These are phyloP conservation scores for Drosophila cardini DNA, from an alignment of 1,140 invertebrate species.

Conservation along the genomic window DNA sequence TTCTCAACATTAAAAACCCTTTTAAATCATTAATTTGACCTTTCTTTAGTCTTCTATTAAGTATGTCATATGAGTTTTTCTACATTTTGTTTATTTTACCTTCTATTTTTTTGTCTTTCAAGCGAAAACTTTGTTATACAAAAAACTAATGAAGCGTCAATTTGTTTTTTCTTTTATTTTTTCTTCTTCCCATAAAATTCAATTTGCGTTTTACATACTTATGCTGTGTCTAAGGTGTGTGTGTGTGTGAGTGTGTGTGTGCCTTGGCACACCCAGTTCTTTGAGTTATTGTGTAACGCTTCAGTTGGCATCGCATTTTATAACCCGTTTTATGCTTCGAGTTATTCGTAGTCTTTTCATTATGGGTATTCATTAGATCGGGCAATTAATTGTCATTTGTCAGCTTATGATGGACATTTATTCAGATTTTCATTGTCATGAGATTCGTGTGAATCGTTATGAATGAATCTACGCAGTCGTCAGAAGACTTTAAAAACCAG, in stretches of 20 bases:
- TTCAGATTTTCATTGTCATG: conserved; percentile 1
- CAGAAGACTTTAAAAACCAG: neutral
- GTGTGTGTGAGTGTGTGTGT: conserved; percentile 29
- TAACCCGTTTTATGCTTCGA: conserved; percentile 61
- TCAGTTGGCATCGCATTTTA: conserved; percentile 55
- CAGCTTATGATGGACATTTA: conserved; percentile 51
- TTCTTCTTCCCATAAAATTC: conserved; percentile 75
- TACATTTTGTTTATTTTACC: conserved; percentile 24
- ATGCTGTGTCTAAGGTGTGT: conserved; percentile 28
- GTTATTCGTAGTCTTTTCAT: conserved; percentile 20
- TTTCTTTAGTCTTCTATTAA: neutral
- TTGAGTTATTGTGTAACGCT: conserved; percentile 34
- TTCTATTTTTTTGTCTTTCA: conserved; percentile 32
- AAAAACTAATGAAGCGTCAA: conserved; percentile 73
- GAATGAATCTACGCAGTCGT: conserved; percentile 13
- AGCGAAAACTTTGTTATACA: conserved; percentile 52
- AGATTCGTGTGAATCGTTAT: conserved; percentile 12
- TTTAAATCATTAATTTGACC: neutral
- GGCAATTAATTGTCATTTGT: conserved; percentile 81
- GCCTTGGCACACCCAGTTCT: conserved; percentile 67
- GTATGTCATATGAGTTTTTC: conserved; percentile 8
- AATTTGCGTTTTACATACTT: conserved; percentile 68
- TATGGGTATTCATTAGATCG: conserved; percentile 59
- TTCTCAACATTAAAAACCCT: too few relatives aligned
- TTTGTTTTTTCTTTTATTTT: conserved; percentile 63